A percentile compares a stretch with the other conserved stretches of the same genome.
phyloP scores from a whole-genome alignment of 2,797 vertebrate genomes.

The Ceyx erithaca region DNA sequence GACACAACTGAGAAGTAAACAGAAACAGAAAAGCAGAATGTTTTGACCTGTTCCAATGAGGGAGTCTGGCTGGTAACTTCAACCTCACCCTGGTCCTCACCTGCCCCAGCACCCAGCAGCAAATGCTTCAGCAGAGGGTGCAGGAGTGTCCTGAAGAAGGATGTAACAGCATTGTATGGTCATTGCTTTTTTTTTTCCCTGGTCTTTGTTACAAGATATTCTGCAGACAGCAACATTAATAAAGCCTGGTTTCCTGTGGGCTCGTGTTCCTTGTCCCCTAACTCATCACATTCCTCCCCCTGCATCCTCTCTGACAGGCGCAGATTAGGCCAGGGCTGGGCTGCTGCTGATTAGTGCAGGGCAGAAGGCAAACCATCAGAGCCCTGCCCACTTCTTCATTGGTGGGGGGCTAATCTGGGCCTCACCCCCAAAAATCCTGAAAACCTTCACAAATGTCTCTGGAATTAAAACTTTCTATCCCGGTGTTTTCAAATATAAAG shows the following conservation, averaged over 20 bases:
- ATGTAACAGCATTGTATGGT: neutral
- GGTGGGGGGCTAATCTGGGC: neutral
- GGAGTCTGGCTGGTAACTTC: rapidly evolving
- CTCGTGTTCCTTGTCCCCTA: neutral
- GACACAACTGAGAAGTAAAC: constrained; percentile 70
- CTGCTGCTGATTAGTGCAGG: neutral
- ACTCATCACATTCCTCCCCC: neutral
- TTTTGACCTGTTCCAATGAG: neutral
- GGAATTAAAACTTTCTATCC: neutral
- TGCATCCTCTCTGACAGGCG: neutral
- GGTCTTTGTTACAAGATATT: neutral
- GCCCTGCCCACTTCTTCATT: neutral
- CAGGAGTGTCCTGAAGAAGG: neutral
- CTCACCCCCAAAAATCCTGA: neutral
- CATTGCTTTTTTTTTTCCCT: neutral
- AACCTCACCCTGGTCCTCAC: neutral
- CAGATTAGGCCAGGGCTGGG: neutral
- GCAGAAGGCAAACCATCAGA: neutral
- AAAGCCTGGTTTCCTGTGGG: neutral
- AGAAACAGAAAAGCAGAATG: constrained; percentile 59
- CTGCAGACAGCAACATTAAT: neutral
- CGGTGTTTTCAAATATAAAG: neutral
- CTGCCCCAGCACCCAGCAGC: rapidly evolving
- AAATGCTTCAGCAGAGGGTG: neutral
- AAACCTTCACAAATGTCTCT: neutral